phyloP scores from a whole-genome alignment of 2,113 vertebrate genomes.

The Tretioscincus oriximinensis region DNA sequence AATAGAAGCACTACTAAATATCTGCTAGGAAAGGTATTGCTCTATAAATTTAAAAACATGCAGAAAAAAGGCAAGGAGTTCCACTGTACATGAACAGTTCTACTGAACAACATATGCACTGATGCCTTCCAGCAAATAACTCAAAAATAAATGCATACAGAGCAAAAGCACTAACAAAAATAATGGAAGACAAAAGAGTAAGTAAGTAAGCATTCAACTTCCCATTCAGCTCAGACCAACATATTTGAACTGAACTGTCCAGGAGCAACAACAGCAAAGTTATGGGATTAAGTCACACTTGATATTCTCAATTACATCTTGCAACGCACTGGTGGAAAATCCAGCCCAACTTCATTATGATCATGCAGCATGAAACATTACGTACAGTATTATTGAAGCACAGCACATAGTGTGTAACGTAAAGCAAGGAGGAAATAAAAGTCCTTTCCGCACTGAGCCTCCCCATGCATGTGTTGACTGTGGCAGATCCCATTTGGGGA shows the following conservation, averaged over 20 bases:
- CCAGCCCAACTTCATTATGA: neutral
- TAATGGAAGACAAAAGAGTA: neutral
- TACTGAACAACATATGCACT: neutral
- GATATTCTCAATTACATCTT: neutral
- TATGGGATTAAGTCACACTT: neutral
- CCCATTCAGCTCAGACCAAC: neutral
- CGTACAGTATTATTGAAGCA: neutral
- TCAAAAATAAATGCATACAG: neutral
- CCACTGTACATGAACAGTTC: neutral
- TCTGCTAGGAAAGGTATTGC: too few species aligned
- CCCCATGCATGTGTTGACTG: too few species aligned
- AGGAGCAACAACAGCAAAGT: neutral
- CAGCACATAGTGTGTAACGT: neutral
- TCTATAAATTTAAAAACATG: neutral
- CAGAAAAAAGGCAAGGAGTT: neutral
- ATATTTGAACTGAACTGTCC: neutral
- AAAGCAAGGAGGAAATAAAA: too few species aligned
- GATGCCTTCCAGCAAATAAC: slow-evolving; percentile 3
- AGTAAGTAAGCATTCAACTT: neutral
- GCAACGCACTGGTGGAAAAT: neutral
- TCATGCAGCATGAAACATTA: neutral
- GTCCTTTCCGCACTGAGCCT: too few species aligned
- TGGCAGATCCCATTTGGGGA: too few species aligned
- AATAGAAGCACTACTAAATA: too few species aligned
- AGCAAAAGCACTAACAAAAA: neutral